Base-by-base conservation (phyloP, 2,888 invertebrate genomes). In the Didymodactylos carnosus region DNA sequence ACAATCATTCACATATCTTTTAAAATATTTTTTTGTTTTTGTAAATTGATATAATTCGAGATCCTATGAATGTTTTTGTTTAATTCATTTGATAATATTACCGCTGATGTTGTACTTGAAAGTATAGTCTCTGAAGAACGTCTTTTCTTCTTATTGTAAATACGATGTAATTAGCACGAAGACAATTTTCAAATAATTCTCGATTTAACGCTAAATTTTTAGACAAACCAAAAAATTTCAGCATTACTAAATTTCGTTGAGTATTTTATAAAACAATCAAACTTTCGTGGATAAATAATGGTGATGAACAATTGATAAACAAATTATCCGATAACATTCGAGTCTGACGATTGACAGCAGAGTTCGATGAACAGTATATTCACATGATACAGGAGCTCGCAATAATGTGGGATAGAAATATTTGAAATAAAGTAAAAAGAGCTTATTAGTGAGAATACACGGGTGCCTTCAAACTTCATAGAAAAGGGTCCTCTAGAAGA, bases 201-300 rank as follows among this genome's bases (percentile, higher is more conserved):
- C 85, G 85, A 13, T 84, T 80, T 46, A 81, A 80, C 19, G 90
- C 90, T 85, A 97, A 95, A 84, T 88, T 89, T 85, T 98, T 98
- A 11, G 94, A 94, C 77, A 98, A 87, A 77, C 95, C 97, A 84
- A 97, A 97, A 84, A 92, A 98, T 73, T 95, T 91, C 92, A 98
- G 92, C 71, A 90, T 89, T 76, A 90, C 89, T 75, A 98, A 86
- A 85, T 98, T 98, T 78, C 89, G 88, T 85, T 95, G 95, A 73
- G 98, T 98, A 80, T 94, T 94, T 43, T 91, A 90, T 77, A 98
- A 85, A 77, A 78, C 16, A 62, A 70, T 53, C 53, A 62, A 69
- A 23, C 73, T 70, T 3, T 35, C 39, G 43, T 53, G 25, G 8
- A 23, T 72, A 51, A 70, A 35, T 23, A 39, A 39, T 7, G 72